Base-by-base conservation (phyloP, 1,140 invertebrate genomes). In the Anoplophora glabripennis region DNA sequence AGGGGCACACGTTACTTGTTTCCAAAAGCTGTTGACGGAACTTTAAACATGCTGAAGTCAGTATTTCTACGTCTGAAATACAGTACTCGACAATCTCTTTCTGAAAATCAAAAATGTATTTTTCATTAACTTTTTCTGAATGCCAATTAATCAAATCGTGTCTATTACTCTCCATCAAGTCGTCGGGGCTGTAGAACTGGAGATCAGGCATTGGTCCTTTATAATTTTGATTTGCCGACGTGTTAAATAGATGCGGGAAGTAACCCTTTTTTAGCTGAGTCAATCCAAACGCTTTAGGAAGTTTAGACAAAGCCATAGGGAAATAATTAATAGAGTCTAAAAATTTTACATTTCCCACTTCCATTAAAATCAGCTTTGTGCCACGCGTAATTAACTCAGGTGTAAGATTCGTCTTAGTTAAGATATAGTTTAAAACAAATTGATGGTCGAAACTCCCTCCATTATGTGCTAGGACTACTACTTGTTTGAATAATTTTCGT, bases 321-420 rank as follows among this genome's bases (percentile, higher is more conserved):
- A 60, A 48, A 49, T 48, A 60, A 56, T 47, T 55, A 9, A 60
- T 12, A 12, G 21, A 46, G 38, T 60, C 58, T 21, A 60, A 34
- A 41, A 61, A 61, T 12, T 36, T 47, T n/a, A 61, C 9, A 47
- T 48, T 47, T 3, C 14, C 35, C 15, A 45, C 40, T 40, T 3
- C 12, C 12, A 40, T 48, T 18, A 12, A 14, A 10, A 46, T 34
- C 44, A 38, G 47, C 41, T 57, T 56, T 51, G 17, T 28, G 10
- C 33, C 59, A 15, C 12, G 36, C 21, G 14, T 12, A 33, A 40
- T 55, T 12, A 56, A 18, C 28, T 48, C 12, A 11, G 40, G 57
- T 14, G 10, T 40, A 3, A 37, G 17, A n/a, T 38, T n/a, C 10
- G 36, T 40, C 36, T 40, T 9, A 53, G 4, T 38, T 5, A 53